A percentile compares a stretch with the other conserved stretches of the same genome.
Conservation (phyloP, 1,140 invertebrate species). For the Scylla paramamosain region DNA sequence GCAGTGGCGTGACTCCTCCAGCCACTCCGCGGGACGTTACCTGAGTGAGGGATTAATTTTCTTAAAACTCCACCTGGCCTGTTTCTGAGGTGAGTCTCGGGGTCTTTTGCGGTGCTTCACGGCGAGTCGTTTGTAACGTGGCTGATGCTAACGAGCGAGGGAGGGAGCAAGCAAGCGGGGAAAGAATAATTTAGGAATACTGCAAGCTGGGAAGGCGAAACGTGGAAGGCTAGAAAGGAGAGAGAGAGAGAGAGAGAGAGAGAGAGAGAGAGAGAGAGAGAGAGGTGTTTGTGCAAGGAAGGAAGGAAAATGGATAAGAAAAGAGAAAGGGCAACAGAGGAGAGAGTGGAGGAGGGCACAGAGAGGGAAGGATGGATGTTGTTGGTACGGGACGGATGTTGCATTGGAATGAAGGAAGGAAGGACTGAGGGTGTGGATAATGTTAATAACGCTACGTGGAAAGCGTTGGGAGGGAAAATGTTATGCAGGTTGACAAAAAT, state of each 20-base stretch:
- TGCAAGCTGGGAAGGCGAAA: background rate
- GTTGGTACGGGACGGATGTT: background rate
- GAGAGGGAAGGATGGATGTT: background rate
- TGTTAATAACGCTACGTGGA: too few relatives aligned
- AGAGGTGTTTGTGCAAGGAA: background rate
- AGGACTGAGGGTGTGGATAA: background rate
- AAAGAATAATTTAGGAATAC: background rate
- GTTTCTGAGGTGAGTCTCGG: background rate
- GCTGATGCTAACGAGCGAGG: constrained; percentile 10
- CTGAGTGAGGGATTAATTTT: constrained; percentile 6
- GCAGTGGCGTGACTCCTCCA: background rate
- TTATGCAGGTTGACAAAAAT: too few relatives aligned
- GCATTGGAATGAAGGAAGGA: background rate
- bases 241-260: background rate
- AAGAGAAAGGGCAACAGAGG: background rate
- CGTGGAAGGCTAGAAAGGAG: background rate
- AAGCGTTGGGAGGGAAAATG: too few relatives aligned
- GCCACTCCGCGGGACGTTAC: background rate
- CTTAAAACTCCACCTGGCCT: background rate
- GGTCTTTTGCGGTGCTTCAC: constrained; percentile 1
- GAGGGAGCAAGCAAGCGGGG: background rate
- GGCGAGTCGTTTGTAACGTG: background rate
- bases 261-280: too few relatives aligned
- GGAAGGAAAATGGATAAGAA: background rate
- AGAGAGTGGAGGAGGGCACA: too few relatives aligned